Percentiles rank a stretch among this genome's conserved stretches.
These are phyloP conservation scores for Eumacrocentrus americanus DNA, from an alignment of 2,888 invertebrate species.

Conservation along the genomic window DNA sequence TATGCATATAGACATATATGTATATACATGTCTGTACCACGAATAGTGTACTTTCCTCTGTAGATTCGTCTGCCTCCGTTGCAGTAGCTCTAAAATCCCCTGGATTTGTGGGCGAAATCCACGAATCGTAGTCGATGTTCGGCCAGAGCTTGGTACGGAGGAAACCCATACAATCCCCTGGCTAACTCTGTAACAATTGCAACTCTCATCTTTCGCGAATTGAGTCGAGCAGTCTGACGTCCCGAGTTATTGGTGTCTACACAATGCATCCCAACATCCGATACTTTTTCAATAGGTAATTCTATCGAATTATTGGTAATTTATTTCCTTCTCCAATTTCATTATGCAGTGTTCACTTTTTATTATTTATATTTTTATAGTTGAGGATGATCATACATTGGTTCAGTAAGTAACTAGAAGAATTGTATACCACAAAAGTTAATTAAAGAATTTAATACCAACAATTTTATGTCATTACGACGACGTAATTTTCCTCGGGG, in stretches of 20 bases:
- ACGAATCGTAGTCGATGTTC: slow-evolving; percentile 16
- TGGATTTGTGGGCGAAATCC: slow-evolving; percentile 15
- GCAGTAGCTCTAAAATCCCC: slow-evolving; percentile 16
- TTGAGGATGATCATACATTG: not conserved
- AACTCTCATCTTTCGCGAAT: slow-evolving; percentile 30
- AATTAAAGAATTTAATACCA: slow-evolving; percentile 12
- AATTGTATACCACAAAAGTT: not conserved
- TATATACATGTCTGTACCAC: not conserved
- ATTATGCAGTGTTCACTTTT: too few species aligned
- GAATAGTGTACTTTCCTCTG: slow-evolving; percentile 5
- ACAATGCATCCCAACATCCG: not conserved
- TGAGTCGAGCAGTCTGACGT: slow-evolving; percentile 3
- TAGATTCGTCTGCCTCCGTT: slow-evolving; percentile 13
- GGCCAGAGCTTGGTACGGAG: slow-evolving; percentile 3
- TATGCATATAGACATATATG: not conserved
- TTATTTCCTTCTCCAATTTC: too few species aligned
- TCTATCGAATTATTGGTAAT: not conserved
- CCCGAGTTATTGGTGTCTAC: not conserved
- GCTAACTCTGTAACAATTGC: slow-evolving; percentile 34
- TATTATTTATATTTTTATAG: too few species aligned
- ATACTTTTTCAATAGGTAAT: not conserved
- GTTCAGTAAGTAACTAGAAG: not conserved
- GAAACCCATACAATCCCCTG: not conserved
- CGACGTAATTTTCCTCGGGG: slow-evolving; percentile 4
- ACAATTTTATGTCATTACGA: not conserved